Evolutionary conservation across 2,113 vertebrate genomes (phyloP).

Genomic region (Heloderma charlesbogerti): DNA sequence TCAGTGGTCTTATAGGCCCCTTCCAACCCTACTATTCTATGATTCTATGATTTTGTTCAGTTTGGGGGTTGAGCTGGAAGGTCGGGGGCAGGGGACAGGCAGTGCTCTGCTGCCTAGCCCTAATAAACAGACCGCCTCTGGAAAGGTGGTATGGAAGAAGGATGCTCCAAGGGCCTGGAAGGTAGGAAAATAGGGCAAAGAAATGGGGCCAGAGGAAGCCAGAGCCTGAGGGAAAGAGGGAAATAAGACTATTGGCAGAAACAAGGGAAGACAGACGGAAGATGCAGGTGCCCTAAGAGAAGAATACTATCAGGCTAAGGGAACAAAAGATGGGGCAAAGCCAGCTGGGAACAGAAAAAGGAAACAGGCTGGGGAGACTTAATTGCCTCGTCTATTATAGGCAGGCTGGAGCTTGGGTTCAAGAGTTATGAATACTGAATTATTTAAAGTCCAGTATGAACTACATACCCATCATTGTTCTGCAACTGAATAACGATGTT

Average conservation of each 20-base stretch:
- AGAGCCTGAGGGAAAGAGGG: not conserved
- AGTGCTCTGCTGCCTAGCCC: no score
- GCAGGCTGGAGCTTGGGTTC: not conserved
- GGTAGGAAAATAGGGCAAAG: not conserved
- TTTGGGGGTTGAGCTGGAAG: no score
- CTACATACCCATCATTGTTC: not conserved
- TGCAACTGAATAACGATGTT: not conserved
- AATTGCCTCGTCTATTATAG: not conserved
- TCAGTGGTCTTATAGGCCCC: no score
- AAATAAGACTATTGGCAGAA: no score
- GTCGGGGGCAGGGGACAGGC: no score
- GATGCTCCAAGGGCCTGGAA: not conserved
- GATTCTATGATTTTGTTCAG: no score
- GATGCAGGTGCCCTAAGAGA: not conserved
- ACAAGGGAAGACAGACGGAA: not conserved
- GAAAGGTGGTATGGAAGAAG: no score
- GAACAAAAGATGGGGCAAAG: not conserved
- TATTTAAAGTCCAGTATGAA: not conserved
- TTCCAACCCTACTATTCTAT: no score
- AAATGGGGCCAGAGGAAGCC: not conserved
- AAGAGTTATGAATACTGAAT: not conserved
- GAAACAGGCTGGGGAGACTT: not conserved
- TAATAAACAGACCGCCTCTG: no score
- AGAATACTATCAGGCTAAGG: not conserved
- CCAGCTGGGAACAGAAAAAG: not conserved